A percentile compares a stretch with the other conserved stretches of the same genome.
These are phyloP conservation scores for Gulo gulo DNA, from an alignment of 2,113 vertebrate genomes.

Conservation along the genomic window DNA sequence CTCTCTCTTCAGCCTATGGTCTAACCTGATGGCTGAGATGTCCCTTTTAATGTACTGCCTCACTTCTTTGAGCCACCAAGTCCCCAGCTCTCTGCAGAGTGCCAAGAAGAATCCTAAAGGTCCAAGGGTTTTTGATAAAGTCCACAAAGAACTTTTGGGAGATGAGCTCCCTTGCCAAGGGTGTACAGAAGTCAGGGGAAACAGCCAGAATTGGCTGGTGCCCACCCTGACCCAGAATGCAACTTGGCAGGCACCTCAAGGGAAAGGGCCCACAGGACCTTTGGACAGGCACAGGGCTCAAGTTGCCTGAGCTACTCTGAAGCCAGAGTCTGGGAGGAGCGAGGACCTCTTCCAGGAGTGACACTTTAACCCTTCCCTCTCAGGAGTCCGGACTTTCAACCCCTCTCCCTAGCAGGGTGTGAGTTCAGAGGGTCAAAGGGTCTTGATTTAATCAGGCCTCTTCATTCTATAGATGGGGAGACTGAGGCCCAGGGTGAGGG, in stretches of 20 bases:
- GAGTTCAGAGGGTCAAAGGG: not conserved
- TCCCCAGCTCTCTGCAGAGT: not conserved
- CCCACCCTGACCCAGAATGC: not conserved
- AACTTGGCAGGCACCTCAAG: not conserved
- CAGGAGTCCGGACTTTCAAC: not conserved
- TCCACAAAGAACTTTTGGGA: not conserved
- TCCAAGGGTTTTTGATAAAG: not conserved
- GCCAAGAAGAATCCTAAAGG: not conserved
- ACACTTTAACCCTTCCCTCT: not conserved
- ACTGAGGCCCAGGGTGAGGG: not conserved
- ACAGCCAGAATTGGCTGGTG: not conserved
- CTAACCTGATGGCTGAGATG: not conserved
- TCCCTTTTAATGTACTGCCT: not conserved
- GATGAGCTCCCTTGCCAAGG: not conserved
- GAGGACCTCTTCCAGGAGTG: not conserved
- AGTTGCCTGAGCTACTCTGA: not conserved
- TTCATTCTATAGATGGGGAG: not conserved
- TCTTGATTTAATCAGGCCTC: not conserved
- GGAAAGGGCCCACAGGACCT: not conserved
- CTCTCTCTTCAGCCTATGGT: not conserved
- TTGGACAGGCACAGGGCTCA: not conserved
- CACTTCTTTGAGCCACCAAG: not conserved
- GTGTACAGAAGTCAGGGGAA: constrained; percentile 6
- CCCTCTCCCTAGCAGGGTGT: not conserved
- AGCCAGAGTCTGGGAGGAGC: not conserved